Evolutionary conservation across 2,888 invertebrate species (phyloP), one percentile per base, ranked within the genome.

Genomic region (Aphelenchoides bicaudatus): DNA sequence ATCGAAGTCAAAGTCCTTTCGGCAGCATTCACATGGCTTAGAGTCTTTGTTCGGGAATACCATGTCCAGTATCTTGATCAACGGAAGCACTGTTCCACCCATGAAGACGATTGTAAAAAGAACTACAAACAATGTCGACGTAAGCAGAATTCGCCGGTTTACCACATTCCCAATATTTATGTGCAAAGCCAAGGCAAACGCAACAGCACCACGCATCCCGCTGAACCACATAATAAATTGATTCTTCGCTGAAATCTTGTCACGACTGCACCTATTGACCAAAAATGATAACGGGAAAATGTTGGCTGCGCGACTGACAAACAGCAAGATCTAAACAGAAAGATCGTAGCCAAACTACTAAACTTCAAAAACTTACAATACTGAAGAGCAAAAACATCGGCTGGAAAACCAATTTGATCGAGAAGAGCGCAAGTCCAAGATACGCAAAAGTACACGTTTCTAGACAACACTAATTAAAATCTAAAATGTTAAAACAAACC

Each of bases 381-480:
- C 91, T 90, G 93, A 94, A 96, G 50, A 92, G 86, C 3, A 96
- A 89, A 55, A 96, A 83, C 0, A 93, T 89, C 28, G 82, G 82
- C 80, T 93, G 90, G 52, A 93, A 88, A 58, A 90, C 86, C 80
- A 96, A 90, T 69, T 88, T 87, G 81, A 96, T 96, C 78, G 94
- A 96, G 81, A 88, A 91, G 74, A 93, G 86, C 28, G 92, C 92
- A 72, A 93, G 82, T 54, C 92, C 98, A 58, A 98, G 84, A 79
- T 98, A 98, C 3, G 96, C 96, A 84, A 98, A 98, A 0, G 98
- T 94, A 81, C 93, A 93, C 0, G 96, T 96, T 83, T 98, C 96
- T 70, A 62, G 56, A 73, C 51, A 23, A 28, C 16, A 19, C 39
- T 60, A 59, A 65, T 53, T 61, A 37, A 50, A 43, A 53, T 54